Conservation (phyloP, 2,113 vertebrate species). For the Pseudopipra pipra region DNA sequence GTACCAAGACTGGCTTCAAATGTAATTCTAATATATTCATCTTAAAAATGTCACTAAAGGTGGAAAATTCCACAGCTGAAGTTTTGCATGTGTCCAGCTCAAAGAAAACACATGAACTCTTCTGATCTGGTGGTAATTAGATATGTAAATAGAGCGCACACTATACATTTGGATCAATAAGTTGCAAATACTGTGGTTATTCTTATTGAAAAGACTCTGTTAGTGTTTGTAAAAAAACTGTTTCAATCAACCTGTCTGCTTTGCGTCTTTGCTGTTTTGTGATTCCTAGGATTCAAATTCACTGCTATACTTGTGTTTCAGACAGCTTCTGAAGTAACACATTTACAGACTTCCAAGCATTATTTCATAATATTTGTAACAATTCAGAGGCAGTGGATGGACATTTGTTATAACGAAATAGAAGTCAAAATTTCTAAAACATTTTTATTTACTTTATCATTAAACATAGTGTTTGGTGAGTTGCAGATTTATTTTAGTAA, state of each 20-base stretch:
- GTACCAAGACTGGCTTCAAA: not conserved
- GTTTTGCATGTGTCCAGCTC: not conserved
- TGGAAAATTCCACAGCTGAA: not conserved
- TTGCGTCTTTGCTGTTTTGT: not conserved
- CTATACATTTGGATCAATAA: not conserved
- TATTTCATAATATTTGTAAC: not conserved
- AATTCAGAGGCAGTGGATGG: not conserved
- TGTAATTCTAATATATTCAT: not conserved
- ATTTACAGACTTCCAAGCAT: not conserved
- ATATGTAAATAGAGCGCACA: not conserved
- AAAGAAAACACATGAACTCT: not conserved
- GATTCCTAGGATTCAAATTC: not conserved
- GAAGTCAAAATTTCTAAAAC: not conserved
- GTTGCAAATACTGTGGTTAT: not conserved
- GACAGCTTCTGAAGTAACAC: not conserved
- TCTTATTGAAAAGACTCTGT: not conserved
- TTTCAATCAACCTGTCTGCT: not conserved
- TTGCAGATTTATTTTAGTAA: not conserved
- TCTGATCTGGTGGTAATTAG: not conserved
- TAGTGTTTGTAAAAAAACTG: not conserved
- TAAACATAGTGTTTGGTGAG: not conserved
- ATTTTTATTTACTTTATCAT: not conserved
- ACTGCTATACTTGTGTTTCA: not conserved
- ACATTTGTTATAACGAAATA: not conserved
- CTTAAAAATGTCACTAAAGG: not conserved